Evolutionary conservation across 1,140 invertebrate species (phyloP).

Genomic region (Pararge aegeria): DNA sequence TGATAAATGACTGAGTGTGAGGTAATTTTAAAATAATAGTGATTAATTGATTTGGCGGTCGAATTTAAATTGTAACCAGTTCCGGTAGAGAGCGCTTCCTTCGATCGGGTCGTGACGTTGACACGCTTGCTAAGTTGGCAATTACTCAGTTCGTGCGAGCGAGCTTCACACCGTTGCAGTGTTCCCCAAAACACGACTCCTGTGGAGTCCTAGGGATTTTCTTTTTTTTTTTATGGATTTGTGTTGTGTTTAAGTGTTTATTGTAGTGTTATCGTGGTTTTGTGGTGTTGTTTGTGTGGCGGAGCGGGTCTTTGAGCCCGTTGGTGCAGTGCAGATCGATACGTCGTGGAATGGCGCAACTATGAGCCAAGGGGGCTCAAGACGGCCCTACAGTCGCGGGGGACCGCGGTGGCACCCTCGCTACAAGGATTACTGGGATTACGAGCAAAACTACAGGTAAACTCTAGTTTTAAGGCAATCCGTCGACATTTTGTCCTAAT

Average conservation of each 20-base stretch:
- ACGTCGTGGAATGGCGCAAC: slow-evolving; percentile 56
- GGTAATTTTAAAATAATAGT: slow-evolving; percentile 42
- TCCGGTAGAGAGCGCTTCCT: slow-evolving; percentile 44
- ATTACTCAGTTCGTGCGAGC: slow-evolving; percentile 45
- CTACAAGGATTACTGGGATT: slow-evolving; percentile 75
- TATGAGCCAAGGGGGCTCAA: slow-evolving; percentile 71
- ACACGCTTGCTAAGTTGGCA: slow-evolving; percentile 43
- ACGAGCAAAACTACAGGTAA: slow-evolving; percentile 72
- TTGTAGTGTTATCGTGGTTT: slow-evolving; percentile 53
- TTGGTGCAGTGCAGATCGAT: slow-evolving; percentile 57
- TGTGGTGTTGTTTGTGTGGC: slow-evolving; percentile 36
- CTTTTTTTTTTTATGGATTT: slow-evolving; percentile 19
- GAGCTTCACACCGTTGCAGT: slow-evolving; percentile 60
- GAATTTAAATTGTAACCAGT: slow-evolving; percentile 46
- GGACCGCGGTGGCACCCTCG: slow-evolving; percentile 72
- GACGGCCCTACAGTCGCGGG: slow-evolving; percentile 69
- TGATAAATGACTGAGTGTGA: not conserved
- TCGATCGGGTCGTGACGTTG: slow-evolving; percentile 40
- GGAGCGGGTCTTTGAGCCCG: slow-evolving; percentile 31
- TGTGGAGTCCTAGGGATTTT: slow-evolving; percentile 37
- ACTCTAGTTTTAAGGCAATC: no score
- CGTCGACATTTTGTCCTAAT: slow-evolving; percentile 7
- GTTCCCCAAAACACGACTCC: slow-evolving; percentile 60
- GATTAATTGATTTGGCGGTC: slow-evolving; percentile 55
- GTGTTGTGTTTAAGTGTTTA: slow-evolving; percentile 47